Base-by-base conservation (phyloP, 2,888 invertebrate species). In the Cyaniris semiargus region DNA sequence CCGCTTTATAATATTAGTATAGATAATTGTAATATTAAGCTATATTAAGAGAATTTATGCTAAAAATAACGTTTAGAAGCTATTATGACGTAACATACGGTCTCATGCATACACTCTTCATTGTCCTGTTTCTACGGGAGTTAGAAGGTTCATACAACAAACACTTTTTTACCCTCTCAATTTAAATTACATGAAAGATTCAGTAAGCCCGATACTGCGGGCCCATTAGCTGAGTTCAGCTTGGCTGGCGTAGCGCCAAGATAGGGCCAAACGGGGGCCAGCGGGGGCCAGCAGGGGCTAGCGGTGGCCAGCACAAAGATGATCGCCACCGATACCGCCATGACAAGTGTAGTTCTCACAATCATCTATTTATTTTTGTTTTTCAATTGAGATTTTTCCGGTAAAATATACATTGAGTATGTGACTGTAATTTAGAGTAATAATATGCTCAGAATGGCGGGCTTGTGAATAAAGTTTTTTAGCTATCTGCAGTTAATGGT, bases 231-330 rank as follows among this genome's bases (percentile, higher is more conserved):
- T 38, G 71, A 38, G 71, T n/a, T 38, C 18, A 21, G 76, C 66
- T 76, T 21, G 70, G 48, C 76, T 76, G 76, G 76, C 76, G 70
- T 15, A 18, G 48, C n/a, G 76, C 76, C 76, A 76, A 48, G 44
- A 23, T n/a, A 1, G 15, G 27, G 5, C 66, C 27, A 66, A 23
- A 18, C 15, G 4, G 27, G 66, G 27, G 27, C 66, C 27, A 34
- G 34, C 34, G 34, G 66, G 66, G 27, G 27, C 27, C 13, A 13
- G 27, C 27, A 2, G 13, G 27, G 27, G 27, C 66, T 10, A 66
- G 66, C 1, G 15, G 6, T 6, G 27, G 27, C 66, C 1, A 23
- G 27, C 27, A 66, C 27, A 66, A 31, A 66, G 66, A 15, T 31
- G 27, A 66, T 66, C 66, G 15, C 66, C 31, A 66, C 27, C 31